Percentiles rank a stretch among this genome's conserved stretches.
These are phyloP conservation scores for Aphidius ervi DNA, from an alignment of 1,140 invertebrate species.

Conservation along the genomic window DNA sequence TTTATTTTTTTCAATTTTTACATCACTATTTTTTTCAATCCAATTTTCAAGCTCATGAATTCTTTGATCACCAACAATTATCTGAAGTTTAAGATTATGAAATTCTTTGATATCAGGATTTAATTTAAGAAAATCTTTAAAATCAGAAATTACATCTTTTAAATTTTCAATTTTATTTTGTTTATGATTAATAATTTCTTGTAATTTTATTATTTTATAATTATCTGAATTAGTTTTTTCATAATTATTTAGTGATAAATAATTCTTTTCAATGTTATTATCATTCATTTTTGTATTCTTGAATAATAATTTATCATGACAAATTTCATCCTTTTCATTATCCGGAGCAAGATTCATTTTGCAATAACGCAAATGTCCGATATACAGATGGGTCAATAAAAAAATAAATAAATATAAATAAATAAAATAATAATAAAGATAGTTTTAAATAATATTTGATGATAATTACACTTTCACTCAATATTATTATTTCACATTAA, in stretches of 20 bases:
- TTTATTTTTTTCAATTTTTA: constrained; percentile 38
- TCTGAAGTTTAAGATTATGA: constrained; percentile 35
- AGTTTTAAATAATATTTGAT: too few relatives aligned
- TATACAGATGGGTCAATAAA: too few relatives aligned
- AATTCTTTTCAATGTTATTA: constrained; percentile 49
- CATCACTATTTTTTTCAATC: constrained; percentile 36
- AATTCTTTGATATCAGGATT: constrained; percentile 46
- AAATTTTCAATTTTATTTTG: constrained; percentile 70
- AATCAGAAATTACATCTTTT: constrained; percentile 55
- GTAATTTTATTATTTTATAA: constrained; percentile 54
- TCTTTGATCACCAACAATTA: constrained; percentile 27
- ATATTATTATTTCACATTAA: too few relatives aligned
- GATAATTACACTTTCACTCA: too few relatives aligned
- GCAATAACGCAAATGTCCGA: too few relatives aligned
- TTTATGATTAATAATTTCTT: constrained; percentile 58
- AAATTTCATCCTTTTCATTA: neutral
- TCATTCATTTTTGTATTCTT: constrained; percentile 24
- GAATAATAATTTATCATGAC: constrained; percentile 1
- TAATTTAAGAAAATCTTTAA: constrained; percentile 35
- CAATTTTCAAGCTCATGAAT: constrained; percentile 41
- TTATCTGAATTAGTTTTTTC: constrained; percentile 56
- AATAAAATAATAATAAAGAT: too few relatives aligned
- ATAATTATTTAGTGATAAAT: constrained; percentile 54
- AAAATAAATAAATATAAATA: too few relatives aligned
- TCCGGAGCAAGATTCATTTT: too few relatives aligned